A percentile compares a stretch with the other conserved stretches of the same genome.
phyloP scores from a whole-genome alignment of 2,797 vertebrate species.

The Myoxocephalus aenaeus region DNA sequence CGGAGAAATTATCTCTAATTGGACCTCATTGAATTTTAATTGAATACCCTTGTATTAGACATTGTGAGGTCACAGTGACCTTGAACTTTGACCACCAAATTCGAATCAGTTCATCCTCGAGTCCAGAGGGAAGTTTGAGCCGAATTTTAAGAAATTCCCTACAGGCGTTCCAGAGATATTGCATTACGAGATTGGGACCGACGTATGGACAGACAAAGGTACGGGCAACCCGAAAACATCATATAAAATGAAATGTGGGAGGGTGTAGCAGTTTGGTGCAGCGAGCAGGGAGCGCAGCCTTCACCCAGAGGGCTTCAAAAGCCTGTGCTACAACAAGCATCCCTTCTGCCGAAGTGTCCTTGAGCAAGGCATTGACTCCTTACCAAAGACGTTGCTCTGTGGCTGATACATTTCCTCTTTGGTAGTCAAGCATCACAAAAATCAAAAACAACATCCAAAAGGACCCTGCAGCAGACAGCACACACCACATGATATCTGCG shows the following conservation, averaged over 20 bases:
- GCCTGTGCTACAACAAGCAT: not conserved
- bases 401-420: conserved; percentile 22
- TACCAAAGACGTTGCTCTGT: not conserved
- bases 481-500: conserved; percentile 15
- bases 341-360: conserved; percentile 13
- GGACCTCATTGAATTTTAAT: too few species aligned
- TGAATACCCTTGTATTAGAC: too few species aligned
- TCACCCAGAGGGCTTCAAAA: not conserved
- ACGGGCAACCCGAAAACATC: not conserved
- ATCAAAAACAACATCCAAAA: not conserved
- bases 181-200: not conserved
- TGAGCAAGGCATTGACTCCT: conserved; percentile 17
- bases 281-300: not conserved
- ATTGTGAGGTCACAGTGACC: not conserved
- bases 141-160: not conserved
- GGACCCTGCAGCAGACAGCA: conserved; percentile 9
- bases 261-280: not conserved
- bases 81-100: not conserved
- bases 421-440: conserved; percentile 20
- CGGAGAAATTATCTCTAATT: too few species aligned
- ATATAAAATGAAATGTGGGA: not conserved
- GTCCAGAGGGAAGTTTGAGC: not conserved
- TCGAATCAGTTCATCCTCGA: not conserved
- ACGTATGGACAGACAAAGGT: not conserved
- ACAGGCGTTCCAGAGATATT: too few species aligned